Conservation (phyloP, 2,797 vertebrate species). For the Psittacula derbiana region DNA sequence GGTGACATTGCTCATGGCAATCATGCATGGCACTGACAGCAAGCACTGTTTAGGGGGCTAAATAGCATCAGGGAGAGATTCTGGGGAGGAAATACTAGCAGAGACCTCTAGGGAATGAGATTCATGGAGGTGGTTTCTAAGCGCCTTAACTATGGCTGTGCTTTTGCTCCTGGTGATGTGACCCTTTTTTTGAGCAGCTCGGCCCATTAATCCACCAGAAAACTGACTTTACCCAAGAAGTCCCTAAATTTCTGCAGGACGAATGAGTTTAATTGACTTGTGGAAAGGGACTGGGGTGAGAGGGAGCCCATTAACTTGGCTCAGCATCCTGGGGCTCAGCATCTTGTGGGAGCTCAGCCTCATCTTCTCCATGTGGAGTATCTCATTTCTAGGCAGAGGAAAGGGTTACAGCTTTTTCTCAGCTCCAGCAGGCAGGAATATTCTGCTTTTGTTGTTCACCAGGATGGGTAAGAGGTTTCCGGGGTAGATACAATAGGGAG, state of each 20-base stretch:
- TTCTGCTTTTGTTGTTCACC: neutral
- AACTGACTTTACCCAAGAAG: neutral
- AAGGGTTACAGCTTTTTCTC: neutral
- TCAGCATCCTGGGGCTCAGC: neutral
- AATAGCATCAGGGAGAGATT: neutral
- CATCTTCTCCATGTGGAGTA: neutral
- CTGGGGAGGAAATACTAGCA: neutral
- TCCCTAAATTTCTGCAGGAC: neutral
- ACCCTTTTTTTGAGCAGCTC: neutral
- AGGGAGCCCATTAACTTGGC: neutral
- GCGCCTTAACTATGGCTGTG: neutral
- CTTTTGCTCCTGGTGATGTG: neutral
- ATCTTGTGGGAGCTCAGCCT: neutral
- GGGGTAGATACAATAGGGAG: neutral
- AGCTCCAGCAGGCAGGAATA: neutral
- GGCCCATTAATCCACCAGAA: neutral
- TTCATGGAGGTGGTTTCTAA: neutral
- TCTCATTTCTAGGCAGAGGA: neutral
- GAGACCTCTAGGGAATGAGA: neutral
- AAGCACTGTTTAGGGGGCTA: neutral
- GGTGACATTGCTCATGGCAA: rapidly evolving
- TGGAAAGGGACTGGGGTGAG: neutral
- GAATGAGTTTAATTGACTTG: neutral
- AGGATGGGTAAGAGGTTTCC: neutral
- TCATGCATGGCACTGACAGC: rapidly evolving